These are phyloP conservation scores for Euwallacea fornicatus DNA, from an alignment of 1,140 invertebrate genomes.

Conservation along the genomic window DNA sequence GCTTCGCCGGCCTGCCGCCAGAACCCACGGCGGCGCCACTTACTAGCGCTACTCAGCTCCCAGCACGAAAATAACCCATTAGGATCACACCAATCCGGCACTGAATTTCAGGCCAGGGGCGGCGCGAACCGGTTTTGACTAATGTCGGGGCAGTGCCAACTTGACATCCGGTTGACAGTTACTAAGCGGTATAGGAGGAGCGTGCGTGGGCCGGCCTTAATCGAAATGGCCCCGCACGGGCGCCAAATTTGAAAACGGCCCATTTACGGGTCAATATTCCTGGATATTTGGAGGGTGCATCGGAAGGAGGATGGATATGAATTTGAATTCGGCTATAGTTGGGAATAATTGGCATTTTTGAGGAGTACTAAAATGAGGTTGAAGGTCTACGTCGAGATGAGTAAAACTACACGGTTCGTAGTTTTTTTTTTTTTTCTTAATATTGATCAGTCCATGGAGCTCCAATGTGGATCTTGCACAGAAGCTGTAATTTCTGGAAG, in stretches of 20 bases:
- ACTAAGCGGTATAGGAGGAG: slow-evolving; percentile 54
- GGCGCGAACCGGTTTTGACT: slow-evolving; percentile 50
- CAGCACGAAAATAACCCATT: slow-evolving; percentile 43
- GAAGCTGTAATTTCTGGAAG: too few relatives aligned
- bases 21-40: slow-evolving; percentile 47
- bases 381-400: too few relatives aligned
- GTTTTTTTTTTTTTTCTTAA: too few relatives aligned
- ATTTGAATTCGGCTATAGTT: too few relatives aligned
- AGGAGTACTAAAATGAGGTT: too few relatives aligned
- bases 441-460: too few relatives aligned
- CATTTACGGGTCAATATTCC: slow-evolving; percentile 26
- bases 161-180: slow-evolving; percentile 51
- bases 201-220: slow-evolving; percentile 50
- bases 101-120: slow-evolving; percentile 37
- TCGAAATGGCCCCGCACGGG: slow-evolving; percentile 50
- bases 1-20: slow-evolving; percentile 36
- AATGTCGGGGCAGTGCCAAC: slow-evolving; percentile 51
- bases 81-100: slow-evolving; percentile 47
- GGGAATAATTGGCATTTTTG: too few relatives aligned
- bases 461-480: too few relatives aligned
- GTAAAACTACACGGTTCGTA: too few relatives aligned
- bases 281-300: too few relatives aligned
- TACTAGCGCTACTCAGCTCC: slow-evolving; percentile 45
- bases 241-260: slow-evolving; percentile 50
- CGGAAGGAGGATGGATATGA: too few relatives aligned